Evolutionary conservation across 1,140 invertebrate genomes (phyloP).

Genomic region (Aphidius ervi): DNA sequence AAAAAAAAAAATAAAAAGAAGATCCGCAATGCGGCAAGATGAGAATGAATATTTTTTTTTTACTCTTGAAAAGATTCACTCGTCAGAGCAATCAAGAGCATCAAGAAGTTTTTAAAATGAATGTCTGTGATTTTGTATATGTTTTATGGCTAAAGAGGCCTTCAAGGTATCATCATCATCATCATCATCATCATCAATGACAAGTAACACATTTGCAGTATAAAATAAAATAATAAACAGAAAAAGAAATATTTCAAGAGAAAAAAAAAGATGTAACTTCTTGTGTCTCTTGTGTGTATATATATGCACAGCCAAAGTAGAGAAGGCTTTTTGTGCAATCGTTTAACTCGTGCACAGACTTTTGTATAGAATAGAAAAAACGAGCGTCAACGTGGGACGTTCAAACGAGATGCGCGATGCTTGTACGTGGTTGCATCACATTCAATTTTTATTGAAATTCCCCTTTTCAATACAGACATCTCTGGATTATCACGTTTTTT

Average conservation of each 20-base stretch:
- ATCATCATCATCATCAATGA: constrained; percentile 1
- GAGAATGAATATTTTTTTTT: constrained; percentile 1
- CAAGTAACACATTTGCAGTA: constrained; percentile 2
- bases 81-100: not conserved
- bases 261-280: constrained; percentile 18
- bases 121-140: not conserved
- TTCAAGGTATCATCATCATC: not conserved
- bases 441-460: constrained; percentile 44
- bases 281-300: constrained; percentile 29
- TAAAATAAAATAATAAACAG: not conserved
- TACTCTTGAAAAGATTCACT: constrained; percentile 5
- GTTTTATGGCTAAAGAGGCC: not conserved
- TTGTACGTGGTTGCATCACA: constrained; percentile 42
- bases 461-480: constrained; percentile 37
- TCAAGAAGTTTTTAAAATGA: not conserved
- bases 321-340: constrained; percentile 43
- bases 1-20: not conserved
- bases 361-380: constrained; percentile 23
- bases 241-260: not conserved
- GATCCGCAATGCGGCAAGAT: constrained; percentile 1
- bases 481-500: constrained; percentile 6
- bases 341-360: constrained; percentile 36
- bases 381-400: constrained; percentile 38
- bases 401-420: constrained; percentile 33
- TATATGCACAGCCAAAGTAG: not conserved